phyloP scores from a whole-genome alignment of 2,113 vertebrate genomes.

The Epinephelus cyanopodus region DNA sequence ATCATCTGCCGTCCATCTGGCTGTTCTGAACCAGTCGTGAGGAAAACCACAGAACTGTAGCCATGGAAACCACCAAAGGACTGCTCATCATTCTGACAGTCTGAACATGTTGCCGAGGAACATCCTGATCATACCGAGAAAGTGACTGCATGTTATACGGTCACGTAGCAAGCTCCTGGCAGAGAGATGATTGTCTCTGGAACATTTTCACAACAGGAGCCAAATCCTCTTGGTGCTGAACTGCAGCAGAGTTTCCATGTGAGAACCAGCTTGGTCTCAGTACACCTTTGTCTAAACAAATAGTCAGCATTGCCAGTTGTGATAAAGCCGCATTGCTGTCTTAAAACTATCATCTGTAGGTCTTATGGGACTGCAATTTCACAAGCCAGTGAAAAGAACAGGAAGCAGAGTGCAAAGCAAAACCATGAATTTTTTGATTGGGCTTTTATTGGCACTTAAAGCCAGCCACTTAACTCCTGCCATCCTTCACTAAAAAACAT shows the following conservation, averaged over 20 bases:
- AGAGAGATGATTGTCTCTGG: constrained; percentile 4
- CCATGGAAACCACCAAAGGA: constrained; percentile 44
- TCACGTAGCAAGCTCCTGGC: constrained; percentile 46
- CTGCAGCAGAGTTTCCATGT: constrained; percentile 3
- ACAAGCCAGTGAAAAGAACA: constrained; percentile 32
- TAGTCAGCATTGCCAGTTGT: constrained; percentile 28
- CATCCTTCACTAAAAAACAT: constrained; percentile 8
- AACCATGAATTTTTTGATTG: constrained; percentile 22
- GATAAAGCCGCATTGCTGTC: constrained; percentile 41
- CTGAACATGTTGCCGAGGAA: constrained; percentile 53
- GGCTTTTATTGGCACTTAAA: constrained; percentile 37
- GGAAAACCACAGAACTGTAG: constrained; percentile 39
- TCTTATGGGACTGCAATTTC: constrained; percentile 35
- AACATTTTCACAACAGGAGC: constrained; percentile 40
- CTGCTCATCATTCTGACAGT: constrained; percentile 39
- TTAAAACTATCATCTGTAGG: constrained; percentile 40
- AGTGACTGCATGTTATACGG: constrained; percentile 30
- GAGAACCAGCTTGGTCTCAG: constrained; percentile 14
- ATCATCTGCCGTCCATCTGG: constrained; percentile 63
- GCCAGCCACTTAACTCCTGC: neutral
- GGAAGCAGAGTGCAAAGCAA: neutral
- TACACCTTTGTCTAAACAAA: constrained; percentile 40
- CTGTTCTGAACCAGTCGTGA: constrained; percentile 48
- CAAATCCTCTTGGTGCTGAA: constrained; percentile 27
- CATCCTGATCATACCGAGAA: constrained; percentile 62